Conservation (phyloP, 1,140 invertebrate species). For the Brachionus koreanus region DNA sequence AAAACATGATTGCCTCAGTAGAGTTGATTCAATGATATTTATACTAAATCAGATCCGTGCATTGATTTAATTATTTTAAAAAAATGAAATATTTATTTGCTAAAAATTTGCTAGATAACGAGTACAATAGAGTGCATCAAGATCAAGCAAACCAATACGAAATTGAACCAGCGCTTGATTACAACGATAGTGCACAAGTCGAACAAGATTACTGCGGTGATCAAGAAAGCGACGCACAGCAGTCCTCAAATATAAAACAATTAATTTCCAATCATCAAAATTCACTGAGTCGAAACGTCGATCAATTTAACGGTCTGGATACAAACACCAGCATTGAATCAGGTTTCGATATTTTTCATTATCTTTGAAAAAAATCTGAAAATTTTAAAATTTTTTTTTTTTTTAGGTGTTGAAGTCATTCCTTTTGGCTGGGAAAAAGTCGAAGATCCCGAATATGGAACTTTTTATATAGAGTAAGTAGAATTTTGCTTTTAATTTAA, state of each 20-base stretch:
- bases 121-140: not conserved
- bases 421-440: conserved; percentile 98
- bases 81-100: not conserved
- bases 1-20: conserved; percentile 12
- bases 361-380: not conserved
- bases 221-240: conserved; percentile 7
- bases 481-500: too few species aligned
- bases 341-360: not conserved
- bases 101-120: conserved; percentile 19
- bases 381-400: not conserved
- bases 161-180: conserved; percentile 1
- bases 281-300: conserved; percentile 12
- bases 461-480: conserved; percentile 88
- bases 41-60: not conserved
- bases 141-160: not conserved
- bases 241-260: not conserved
- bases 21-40: not conserved
- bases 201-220: conserved; percentile 22
- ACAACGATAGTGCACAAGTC: conserved; percentile 3
- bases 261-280: not conserved
- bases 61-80: conserved; percentile 2
- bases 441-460: conserved; percentile 92
- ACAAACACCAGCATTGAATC: conserved; percentile 28
- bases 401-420: conserved; percentile 64
- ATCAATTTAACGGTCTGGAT: conserved; percentile 29